Conservation (phyloP, 2,888 invertebrate genomes). For the Microdon myrmicae region DNA sequence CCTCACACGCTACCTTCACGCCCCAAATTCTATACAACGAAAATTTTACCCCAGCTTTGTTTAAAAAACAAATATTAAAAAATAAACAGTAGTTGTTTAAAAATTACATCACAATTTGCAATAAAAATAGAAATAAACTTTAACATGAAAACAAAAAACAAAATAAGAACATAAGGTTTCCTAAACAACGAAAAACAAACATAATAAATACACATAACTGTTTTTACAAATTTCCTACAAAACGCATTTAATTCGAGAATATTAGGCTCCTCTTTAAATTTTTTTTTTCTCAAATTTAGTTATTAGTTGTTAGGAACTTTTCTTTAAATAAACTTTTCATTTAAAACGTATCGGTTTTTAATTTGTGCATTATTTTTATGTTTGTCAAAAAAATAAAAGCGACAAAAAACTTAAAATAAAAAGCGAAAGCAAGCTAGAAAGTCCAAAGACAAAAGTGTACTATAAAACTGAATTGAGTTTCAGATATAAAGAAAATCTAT, state of each 20-base stretch:
- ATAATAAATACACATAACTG: slow-evolving; percentile 18
- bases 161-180: slow-evolving; percentile 51
- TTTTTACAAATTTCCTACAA: slow-evolving; percentile 35
- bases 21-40: too few species aligned
- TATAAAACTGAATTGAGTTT: slow-evolving; percentile 48
- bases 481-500: slow-evolving; percentile 34
- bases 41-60: too few species aligned
- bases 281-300: slow-evolving; percentile 10
- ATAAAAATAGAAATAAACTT: slow-evolving; percentile 7
- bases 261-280: slow-evolving; percentile 11
- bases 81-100: neutral
- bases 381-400: slow-evolving; percentile 13
- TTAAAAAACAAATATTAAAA: slow-evolving; percentile 4
- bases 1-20: too few species aligned
- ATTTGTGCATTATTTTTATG: slow-evolving; percentile 24
- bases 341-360: slow-evolving; percentile 5
- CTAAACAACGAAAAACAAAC: slow-evolving; percentile 53
- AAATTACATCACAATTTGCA: slow-evolving; percentile 20
- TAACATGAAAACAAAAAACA: slow-evolving; percentile 21
- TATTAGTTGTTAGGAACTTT: slow-evolving; percentile 12
- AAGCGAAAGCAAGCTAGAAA: slow-evolving; percentile 49
- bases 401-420: slow-evolving; percentile 37
- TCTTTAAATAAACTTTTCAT: slow-evolving; percentile 7
- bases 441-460: slow-evolving; percentile 54
- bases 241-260: slow-evolving; percentile 38